phyloP scores from a whole-genome alignment of 2,888 invertebrate genomes.

The Trachelus troglodyta region DNA sequence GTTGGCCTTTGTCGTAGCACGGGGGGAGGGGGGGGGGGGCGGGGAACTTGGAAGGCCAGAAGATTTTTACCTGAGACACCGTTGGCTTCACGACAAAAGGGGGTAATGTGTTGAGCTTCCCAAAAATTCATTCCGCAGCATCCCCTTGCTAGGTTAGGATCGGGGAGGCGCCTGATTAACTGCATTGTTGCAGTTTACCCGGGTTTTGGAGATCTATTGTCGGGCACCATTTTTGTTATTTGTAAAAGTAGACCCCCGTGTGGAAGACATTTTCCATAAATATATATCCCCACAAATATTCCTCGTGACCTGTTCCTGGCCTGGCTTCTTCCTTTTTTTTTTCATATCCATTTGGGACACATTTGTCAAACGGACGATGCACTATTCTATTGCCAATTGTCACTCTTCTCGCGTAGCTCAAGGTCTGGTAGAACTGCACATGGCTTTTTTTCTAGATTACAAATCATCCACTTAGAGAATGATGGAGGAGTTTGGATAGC shows the following conservation, averaged over 20 bases:
- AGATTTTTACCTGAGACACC: constrained; percentile 34
- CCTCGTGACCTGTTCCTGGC: not conserved
- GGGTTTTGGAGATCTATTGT: not conserved
- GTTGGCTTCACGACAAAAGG: constrained; percentile 21
- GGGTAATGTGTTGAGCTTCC: constrained; percentile 29
- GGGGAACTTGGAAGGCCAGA: constrained; percentile 29
- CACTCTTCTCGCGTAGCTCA: not conserved
- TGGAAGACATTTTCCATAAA: not conserved
- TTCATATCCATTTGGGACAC: not conserved
- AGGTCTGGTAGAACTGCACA: not conserved
- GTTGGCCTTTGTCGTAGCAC: constrained; percentile 24
- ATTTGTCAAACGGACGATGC: not conserved
- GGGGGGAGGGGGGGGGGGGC: constrained; percentile 23
- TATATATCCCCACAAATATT: not conserved
- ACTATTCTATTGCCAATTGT: not conserved
- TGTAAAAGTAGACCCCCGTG: not conserved
- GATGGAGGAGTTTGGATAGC: not conserved
- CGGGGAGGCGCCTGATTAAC: constrained; percentile 49
- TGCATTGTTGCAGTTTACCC: constrained; percentile 49
- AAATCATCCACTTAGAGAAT: not conserved
- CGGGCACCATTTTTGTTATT: not conserved
- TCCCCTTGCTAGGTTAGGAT: constrained; percentile 5
- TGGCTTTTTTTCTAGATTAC: not conserved
- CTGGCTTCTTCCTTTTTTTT: not conserved
- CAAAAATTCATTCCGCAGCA: constrained; percentile 7